Evolutionary conservation across 2,797 vertebrate species (phyloP).

Genomic region (Gorsachius magnificus): DNA sequence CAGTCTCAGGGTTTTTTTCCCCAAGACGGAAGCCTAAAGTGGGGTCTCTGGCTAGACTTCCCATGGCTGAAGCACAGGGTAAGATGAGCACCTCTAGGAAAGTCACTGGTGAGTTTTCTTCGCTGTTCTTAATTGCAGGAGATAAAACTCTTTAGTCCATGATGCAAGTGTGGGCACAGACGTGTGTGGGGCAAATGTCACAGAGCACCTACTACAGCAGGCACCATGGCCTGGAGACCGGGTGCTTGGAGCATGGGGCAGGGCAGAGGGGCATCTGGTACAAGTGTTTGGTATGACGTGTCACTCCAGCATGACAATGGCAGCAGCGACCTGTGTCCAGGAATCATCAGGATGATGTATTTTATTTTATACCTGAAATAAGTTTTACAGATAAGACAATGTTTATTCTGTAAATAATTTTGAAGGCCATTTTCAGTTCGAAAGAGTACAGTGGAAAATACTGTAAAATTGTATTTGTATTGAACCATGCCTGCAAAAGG

Average conservation of each 20-base stretch:
- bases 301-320: not conserved
- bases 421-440: not conserved
- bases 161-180: not conserved
- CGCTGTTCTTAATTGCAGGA: not conserved
- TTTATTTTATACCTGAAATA: not conserved
- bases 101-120: not conserved
- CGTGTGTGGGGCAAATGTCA: not conserved
- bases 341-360: not conserved
- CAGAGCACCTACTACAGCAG: not conserved
- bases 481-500: not conserved
- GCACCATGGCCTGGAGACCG: not conserved
- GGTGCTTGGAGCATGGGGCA: not conserved
- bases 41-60: not conserved
- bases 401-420: not conserved
- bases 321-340: not conserved
- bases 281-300: not conserved
- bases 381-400: not conserved
- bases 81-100: not conserved
- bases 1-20: not conserved
- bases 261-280: not conserved
- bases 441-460: not conserved
- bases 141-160: not conserved
- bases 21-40: not conserved
- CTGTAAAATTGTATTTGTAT: not conserved
- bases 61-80: fast-evolving